Base-by-base conservation (phyloP, 2,797 vertebrate genomes). In the Argya squamiceps region DNA sequence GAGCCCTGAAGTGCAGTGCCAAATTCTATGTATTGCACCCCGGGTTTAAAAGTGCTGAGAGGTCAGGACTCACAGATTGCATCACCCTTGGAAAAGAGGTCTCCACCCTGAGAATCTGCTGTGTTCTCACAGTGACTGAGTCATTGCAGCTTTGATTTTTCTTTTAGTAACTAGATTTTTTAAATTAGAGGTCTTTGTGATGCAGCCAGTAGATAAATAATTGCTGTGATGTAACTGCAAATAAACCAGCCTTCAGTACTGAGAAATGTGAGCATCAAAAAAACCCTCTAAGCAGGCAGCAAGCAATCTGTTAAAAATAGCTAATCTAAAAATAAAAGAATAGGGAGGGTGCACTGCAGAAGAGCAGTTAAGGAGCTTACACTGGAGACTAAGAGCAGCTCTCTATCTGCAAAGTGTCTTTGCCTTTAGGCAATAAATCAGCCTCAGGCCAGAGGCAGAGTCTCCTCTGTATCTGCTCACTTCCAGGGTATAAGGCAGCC, bases 261-360 rank as follows among this genome's bases (percentile, higher is more conserved):
- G 37, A 83, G 84, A 88, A 88, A 84, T 55, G 27, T 46, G 53
- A 95, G 47, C 80, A 91, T 55, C 69, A 73, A 68, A 74, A 73
- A 68, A 74, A 73, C 21, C 32, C 49, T 85, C 56, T 26, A 49
- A 74, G 81, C 10, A 87, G 76, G 70, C 80, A 84, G 84, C 44
- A 77, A 70, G 52, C 56, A 91, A 36, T 24, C 81, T 49, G 71
- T 89, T 95, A 83, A 95, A 95, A 95, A 92, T 52, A 96, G 82
- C 89, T 91, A 77, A 92, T 81, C 89, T 89, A 94, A 97, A 96
- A 95, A 95, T 88, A 93, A 79, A 90, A 89, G 77, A 84, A 82
- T 84, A 79, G n/a, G 39, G 70, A 94, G 55, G 77, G 73, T 62
- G 6, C 27, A 58, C 80, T 94, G 43, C 62, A 75, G 77, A 58